Base-by-base conservation (phyloP, 2,888 invertebrate genomes). In the Eristalinus aeneus region DNA sequence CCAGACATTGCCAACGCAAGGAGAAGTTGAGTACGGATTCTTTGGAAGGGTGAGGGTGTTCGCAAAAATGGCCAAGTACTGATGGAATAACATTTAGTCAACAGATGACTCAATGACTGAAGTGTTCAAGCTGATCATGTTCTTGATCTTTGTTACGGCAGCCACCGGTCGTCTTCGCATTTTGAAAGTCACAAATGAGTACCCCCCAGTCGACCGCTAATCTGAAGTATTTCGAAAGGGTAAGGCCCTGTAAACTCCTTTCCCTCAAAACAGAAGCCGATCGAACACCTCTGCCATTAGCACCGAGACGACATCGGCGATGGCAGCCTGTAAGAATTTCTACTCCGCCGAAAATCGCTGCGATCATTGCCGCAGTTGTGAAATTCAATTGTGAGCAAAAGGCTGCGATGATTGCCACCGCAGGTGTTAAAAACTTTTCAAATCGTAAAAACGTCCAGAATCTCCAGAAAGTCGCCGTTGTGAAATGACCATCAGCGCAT, bases 401-500 rank as follows among this genome's bases (percentile, higher is more conserved):
- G 54, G 34, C 68, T 63, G 73, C 27, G 27, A 60, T 60, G 23
- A 31, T 60, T 5, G 1, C 31, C 8, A 9, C 9, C 20, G 23
- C 10, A 75, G 79, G 83, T 74, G 79, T 79, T 75, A 84, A 84
- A 84, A 84, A 69, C 64, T 69, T 69, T 69, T 16, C 53, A 78
- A 72, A 78, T 78, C 78, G 16, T 83, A 83, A 83, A 84, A n/a
- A 27, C 27, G 46, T 5, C 27, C 27, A 27, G 2, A 78, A 46
- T 61, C 68, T 58, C 68, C 73, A 78, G 23, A 65, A 74, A 74
- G 31, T 64, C 31, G 22, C 73, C 68, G 54, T 65, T 83, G 64
- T 74, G 46, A 72, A 74, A 74, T 60, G 63, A 69, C 60, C 46
- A 16, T 16, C 16, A 23, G 11, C 23, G 56, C 23, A 36, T 27